These are phyloP conservation scores for Agapostemon virescens DNA, from an alignment of 2,888 invertebrate species.

Conservation along the genomic window DNA sequence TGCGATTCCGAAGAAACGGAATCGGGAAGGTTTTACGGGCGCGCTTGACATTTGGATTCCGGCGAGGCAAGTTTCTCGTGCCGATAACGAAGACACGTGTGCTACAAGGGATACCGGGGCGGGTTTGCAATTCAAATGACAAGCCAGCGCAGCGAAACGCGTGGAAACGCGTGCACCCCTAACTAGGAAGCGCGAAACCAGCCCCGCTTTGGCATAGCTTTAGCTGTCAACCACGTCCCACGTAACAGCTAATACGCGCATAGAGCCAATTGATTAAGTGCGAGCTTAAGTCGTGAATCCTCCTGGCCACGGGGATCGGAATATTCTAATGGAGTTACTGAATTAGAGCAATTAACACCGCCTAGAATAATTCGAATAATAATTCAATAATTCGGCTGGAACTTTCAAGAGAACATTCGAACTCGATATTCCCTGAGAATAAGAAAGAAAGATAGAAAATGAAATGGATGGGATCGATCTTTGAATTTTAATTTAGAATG, in stretches of 20 bases:
- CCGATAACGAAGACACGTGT: conserved; percentile 29
- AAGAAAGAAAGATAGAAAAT: no score
- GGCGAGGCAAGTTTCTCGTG: neutral
- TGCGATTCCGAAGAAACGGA: neutral
- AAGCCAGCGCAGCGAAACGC: conserved; percentile 59
- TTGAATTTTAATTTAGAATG: no score
- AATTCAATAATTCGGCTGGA: neutral
- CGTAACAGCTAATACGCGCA: conserved; percentile 29
- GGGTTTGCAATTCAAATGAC: conserved; percentile 76
- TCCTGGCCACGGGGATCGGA: neutral
- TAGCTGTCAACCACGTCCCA: conserved; percentile 39
- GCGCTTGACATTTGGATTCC: neutral
- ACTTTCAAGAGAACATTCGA: neutral
- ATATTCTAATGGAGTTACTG: conserved; percentile 24
- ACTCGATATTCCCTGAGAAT: no score
- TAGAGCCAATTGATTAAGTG: conserved; percentile 50
- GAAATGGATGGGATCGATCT: no score
- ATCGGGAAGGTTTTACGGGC: neutral
- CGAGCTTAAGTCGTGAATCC: conserved; percentile 24
- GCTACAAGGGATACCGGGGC: conserved; percentile 14
- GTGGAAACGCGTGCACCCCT: conserved; percentile 49
- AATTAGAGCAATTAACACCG: conserved; percentile 22
- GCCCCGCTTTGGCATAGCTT: conserved; percentile 32
- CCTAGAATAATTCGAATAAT: neutral
- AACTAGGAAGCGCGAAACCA: conserved; percentile 44